Conservation (phyloP, 92 coral and sea anemone species). For the Siderastrea siderea region DNA sequence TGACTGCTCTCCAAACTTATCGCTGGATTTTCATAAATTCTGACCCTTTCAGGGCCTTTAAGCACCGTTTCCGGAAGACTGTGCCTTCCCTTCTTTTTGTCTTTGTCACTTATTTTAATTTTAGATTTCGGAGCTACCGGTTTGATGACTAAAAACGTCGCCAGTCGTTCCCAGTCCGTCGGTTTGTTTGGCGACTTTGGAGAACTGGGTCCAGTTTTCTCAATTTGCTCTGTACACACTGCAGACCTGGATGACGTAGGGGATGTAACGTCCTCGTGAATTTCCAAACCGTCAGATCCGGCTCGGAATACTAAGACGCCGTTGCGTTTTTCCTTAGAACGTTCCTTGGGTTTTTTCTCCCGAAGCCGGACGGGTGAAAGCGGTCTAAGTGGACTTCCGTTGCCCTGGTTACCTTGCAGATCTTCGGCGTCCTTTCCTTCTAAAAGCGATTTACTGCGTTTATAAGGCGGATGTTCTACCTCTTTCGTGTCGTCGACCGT, state of each 20-base stretch:
- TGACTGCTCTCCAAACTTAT: slow-evolving; percentile 62
- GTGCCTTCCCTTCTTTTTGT: slow-evolving; percentile 77
- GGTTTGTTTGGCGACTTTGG: slow-evolving; percentile 39
- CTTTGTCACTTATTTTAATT: slow-evolving; percentile 75
- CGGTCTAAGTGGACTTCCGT: slow-evolving; percentile 48
- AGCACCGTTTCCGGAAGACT: slow-evolving; percentile 64
- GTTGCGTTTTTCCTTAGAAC: slow-evolving; percentile 79
- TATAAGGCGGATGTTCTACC: slow-evolving; percentile 42
- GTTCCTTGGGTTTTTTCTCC: slow-evolving; percentile 54
- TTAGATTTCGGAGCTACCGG: slow-evolving; percentile 79
- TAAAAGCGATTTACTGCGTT: slow-evolving; percentile 77
- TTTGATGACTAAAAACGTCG: slow-evolving; percentile 83
- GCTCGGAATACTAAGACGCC: slow-evolving; percentile 87
- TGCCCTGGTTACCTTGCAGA: neutral
- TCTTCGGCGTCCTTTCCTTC: slow-evolving; percentile 82
- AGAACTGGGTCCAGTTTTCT: slow-evolving; percentile 26
- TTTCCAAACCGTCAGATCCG: slow-evolving; percentile 79
- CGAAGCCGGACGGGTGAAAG: slow-evolving; percentile 70
- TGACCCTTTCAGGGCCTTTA: slow-evolving; percentile 65
- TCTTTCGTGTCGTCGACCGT: slow-evolving; percentile 1
- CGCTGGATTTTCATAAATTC: slow-evolving; percentile 89
- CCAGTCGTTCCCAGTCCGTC: slow-evolving; percentile 80
- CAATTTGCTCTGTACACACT: slow-evolving; percentile 15
- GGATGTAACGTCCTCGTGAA: slow-evolving; percentile 77
- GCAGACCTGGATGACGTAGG: slow-evolving; percentile 49